Evolutionary conservation across 2,113 vertebrate species (phyloP).

Genomic region (Caranx ignobilis): DNA sequence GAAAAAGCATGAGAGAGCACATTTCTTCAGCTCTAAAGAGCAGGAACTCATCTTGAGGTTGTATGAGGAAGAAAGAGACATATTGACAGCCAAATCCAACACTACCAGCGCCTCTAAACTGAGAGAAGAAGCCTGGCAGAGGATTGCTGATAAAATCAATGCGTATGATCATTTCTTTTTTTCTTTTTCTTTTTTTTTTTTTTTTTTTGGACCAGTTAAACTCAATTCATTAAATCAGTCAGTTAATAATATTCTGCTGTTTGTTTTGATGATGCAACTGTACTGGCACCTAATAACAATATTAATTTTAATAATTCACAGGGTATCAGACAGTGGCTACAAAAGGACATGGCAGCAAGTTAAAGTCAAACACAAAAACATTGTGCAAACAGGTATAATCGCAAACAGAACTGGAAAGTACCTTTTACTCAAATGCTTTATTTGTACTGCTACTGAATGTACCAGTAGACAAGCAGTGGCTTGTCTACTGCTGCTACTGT

Average conservation of each 20-base stretch:
- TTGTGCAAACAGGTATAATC: conserved; percentile 72
- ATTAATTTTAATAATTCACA: conserved; percentile 26
- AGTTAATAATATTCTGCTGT: neutral
- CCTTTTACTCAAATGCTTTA: neutral
- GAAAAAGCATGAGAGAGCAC: conserved; percentile 69
- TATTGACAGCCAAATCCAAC: conserved; percentile 75
- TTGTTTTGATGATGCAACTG: neutral
- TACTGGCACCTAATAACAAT: neutral
- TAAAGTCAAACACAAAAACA: conserved; percentile 78
- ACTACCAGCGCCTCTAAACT: conserved; percentile 73
- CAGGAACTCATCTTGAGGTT: conserved; percentile 72
- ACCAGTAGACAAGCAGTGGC: too few species aligned
- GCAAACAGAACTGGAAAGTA: neutral
- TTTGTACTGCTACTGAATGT: too few species aligned
- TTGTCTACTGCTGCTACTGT: neutral
- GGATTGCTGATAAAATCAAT: conserved; percentile 76
- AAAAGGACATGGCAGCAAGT: conserved; percentile 78
- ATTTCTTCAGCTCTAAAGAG: conserved; percentile 77
- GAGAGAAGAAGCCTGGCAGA: conserved; percentile 77
- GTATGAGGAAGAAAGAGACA: conserved; percentile 72
- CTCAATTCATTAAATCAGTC: neutral
- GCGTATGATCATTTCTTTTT: conserved; percentile 42
- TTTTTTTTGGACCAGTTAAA: neutral
- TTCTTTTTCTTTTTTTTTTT: too few species aligned
- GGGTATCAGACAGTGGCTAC: conserved; percentile 73